These are phyloP conservation scores for Gallinago undulata DNA, from an alignment of 2,113 vertebrate genomes.

Conservation along the genomic window DNA sequence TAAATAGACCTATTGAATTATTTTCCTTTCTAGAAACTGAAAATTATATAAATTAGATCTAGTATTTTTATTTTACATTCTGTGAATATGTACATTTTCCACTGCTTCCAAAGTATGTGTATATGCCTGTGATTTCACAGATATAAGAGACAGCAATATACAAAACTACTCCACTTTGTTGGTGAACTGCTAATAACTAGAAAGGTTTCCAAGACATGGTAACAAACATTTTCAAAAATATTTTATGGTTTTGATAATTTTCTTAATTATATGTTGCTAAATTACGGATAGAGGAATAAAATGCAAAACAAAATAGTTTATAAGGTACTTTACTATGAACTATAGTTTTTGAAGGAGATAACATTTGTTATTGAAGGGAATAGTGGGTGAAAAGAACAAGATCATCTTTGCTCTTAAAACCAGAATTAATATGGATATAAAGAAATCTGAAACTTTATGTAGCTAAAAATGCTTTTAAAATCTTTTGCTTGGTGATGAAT, in stretches of 20 bases:
- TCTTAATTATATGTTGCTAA: background rate
- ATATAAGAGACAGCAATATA: background rate
- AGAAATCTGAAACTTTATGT: background rate
- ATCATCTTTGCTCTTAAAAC: background rate
- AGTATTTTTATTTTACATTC: background rate
- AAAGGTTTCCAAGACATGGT: background rate
- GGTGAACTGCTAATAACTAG: background rate
- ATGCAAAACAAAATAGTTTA: background rate
- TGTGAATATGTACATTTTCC: background rate
- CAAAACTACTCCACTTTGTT: background rate
- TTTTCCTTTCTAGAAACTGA: background rate
- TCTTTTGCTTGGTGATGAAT: background rate
- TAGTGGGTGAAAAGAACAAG: background rate
- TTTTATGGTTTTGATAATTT: background rate
- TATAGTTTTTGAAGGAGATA: background rate
- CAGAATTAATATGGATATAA: background rate
- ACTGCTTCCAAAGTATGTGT: background rate
- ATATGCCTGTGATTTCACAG: background rate
- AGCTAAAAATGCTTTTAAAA: background rate
- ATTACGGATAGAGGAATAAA: slow-evolving; percentile 23
- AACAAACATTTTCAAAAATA: slow-evolving; percentile 9
- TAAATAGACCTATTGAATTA: background rate
- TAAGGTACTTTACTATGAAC: background rate
- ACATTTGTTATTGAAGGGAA: background rate
- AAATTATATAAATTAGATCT: background rate